phyloP scores from a whole-genome alignment of 2,888 invertebrate species.

The Phyllotreta cruciferae region DNA sequence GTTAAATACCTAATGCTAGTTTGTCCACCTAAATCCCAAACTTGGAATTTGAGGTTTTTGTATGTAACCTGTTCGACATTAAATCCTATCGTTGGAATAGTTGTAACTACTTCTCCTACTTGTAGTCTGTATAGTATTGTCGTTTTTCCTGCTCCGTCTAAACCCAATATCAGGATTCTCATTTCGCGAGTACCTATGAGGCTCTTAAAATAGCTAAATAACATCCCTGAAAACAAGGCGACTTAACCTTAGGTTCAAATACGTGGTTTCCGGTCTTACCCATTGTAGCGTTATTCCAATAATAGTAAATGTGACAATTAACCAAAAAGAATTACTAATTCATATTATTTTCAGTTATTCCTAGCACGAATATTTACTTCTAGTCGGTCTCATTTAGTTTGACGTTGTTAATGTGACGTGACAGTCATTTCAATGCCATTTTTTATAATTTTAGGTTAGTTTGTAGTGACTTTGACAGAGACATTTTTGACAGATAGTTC shows the following conservation, averaged over 20 bases:
- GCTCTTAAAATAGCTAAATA: constrained; percentile 95
- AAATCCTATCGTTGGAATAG: constrained; percentile 98
- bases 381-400: constrained; percentile 23
- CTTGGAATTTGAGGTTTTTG: constrained; percentile 99
- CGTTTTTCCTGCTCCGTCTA: constrained; percentile 99
- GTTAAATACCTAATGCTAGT: constrained; percentile 89
- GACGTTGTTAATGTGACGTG: constrained; percentile 21
- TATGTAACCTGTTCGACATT: constrained; percentile 99
- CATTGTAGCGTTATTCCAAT: constrained; percentile 12
- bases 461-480: too few relatives aligned
- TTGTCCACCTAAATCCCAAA: constrained; percentile 98
- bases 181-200: constrained; percentile 96
- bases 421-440: background rate
- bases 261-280: constrained; percentile 10
- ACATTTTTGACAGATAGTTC: too few relatives aligned
- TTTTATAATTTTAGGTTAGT: too few relatives aligned
- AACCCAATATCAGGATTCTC: constrained; percentile 95
- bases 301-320: background rate
- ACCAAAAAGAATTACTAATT: constrained; percentile 20
- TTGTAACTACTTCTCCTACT: constrained; percentile 98
- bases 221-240: constrained; percentile 72
- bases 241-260: constrained; percentile 26
- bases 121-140: constrained; percentile 97
- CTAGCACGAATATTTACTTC: constrained; percentile 8
- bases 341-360: constrained; percentile 23